Evolutionary conservation across 2,797 vertebrate genomes (phyloP).

Genomic region (Crenichthys baileyi): DNA sequence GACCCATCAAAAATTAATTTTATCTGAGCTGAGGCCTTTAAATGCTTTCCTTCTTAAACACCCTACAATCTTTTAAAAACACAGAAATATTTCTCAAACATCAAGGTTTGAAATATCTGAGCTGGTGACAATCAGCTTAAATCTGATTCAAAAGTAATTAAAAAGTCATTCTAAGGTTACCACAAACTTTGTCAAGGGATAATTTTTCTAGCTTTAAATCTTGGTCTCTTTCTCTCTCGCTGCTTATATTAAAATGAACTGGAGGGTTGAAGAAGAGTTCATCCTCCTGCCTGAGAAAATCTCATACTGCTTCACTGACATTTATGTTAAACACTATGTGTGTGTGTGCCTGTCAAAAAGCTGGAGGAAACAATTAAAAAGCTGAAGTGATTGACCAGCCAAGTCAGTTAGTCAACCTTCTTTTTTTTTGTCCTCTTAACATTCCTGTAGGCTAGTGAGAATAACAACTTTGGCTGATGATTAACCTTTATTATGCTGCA

Average conservation of each 20-base stretch:
- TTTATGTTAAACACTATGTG: conserved; percentile 31
- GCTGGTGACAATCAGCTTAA: neutral
- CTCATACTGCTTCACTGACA: conserved; percentile 30
- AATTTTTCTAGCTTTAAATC: conserved; percentile 21
- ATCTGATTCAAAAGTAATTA: neutral
- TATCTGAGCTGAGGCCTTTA: neutral
- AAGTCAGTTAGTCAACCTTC: conserved; percentile 7
- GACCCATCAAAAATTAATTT: neutral
- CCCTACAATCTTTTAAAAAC: neutral
- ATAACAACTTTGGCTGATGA: neutral
- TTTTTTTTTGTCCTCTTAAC: conserved; percentile 4
- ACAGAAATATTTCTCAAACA: neutral
- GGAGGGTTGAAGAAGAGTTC: conserved; percentile 42
- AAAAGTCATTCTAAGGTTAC: neutral
- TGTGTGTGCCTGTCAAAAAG: conserved; percentile 7
- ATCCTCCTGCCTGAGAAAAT: conserved; percentile 11
- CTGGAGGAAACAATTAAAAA: conserved; percentile 25
- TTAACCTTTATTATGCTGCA: neutral
- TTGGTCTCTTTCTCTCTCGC: neutral
- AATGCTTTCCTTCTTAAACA: neutral
- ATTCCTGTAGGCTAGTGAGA: neutral
- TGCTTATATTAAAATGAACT: conserved; percentile 44
- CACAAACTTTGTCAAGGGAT: conserved; percentile 5
- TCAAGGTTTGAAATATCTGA: neutral
- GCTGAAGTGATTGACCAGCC: conserved; percentile 23